phyloP scores from a whole-genome alignment of 1,140 invertebrate species.

The Potamilus streckersoni region DNA sequence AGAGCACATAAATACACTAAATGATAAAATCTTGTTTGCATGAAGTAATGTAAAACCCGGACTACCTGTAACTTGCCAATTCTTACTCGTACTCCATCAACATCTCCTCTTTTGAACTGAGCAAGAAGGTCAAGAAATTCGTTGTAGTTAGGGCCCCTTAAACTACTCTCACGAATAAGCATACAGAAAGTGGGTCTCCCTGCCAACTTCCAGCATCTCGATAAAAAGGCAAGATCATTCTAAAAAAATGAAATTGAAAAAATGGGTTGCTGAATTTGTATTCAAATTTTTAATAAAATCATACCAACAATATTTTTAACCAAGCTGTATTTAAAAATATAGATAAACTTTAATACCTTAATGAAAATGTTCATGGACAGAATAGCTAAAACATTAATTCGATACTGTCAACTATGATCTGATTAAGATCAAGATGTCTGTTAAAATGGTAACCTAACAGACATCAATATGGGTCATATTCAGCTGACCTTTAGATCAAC shows the following conservation, averaged over 20 bases:
- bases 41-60: background rate
- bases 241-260: slow-evolving; percentile 42
- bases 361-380: too few relatives aligned
- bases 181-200: slow-evolving; percentile 97
- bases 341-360: too few relatives aligned
- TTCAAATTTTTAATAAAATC: too few relatives aligned
- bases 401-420: too few relatives aligned
- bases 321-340: too few relatives aligned
- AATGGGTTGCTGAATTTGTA: too few relatives aligned
- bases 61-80: slow-evolving; percentile 93
- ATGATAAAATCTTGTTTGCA: background rate
- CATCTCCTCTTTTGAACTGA: slow-evolving; percentile 96
- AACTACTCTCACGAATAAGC: slow-evolving; percentile 94
- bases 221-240: slow-evolving; percentile 96
- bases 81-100: slow-evolving; percentile 94
- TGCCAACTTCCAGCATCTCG: slow-evolving; percentile 95
- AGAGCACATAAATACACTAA: background rate
- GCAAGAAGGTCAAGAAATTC: slow-evolving; percentile 97
- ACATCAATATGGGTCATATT: too few relatives aligned
- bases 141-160: slow-evolving; percentile 96
- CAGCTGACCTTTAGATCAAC: too few relatives aligned
- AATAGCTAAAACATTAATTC: too few relatives aligned
- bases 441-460: too few relatives aligned
- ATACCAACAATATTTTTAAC: too few relatives aligned
- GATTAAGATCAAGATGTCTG: too few relatives aligned